phyloP scores from a whole-genome alignment of 2,113 vertebrate species.

The Alethe castanea region DNA sequence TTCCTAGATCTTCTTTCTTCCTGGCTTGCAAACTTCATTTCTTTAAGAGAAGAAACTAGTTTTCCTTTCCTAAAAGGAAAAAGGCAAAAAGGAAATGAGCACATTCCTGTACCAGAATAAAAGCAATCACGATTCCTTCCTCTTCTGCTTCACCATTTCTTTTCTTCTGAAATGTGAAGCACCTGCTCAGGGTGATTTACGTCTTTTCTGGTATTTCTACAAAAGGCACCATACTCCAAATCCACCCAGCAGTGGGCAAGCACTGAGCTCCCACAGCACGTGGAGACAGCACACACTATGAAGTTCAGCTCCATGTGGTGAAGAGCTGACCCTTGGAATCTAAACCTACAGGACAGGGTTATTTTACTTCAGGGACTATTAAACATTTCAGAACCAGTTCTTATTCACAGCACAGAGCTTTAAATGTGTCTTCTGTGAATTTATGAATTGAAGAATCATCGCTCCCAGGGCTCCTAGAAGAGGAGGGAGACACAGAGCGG shows the following conservation, averaged over 20 bases:
- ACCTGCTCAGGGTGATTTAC: background rate
- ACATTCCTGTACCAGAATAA: background rate
- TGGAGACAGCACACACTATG: fast-evolving
- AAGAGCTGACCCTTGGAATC: background rate
- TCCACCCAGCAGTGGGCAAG: background rate
- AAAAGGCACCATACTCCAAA: background rate
- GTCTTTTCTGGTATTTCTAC: background rate
- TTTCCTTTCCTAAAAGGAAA: background rate
- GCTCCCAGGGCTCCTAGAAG: background rate
- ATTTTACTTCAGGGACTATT: background rate
- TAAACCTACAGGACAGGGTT: background rate
- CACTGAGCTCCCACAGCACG: background rate
- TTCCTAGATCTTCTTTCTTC: background rate
- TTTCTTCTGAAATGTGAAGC: background rate
- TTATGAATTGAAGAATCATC: background rate
- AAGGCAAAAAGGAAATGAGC: background rate
- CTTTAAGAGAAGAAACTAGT: background rate
- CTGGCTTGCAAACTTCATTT: background rate
- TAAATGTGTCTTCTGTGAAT: background rate
- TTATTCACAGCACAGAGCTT: background rate
- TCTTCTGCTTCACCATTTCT: background rate
- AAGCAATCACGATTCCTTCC: background rate
- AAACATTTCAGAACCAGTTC: background rate
- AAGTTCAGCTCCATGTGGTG: background rate
- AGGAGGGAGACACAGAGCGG: background rate